Evolutionary conservation across 2,888 invertebrate species (phyloP), one percentile per base, ranked within the genome.

Genomic region (Chirona hameri): DNA sequence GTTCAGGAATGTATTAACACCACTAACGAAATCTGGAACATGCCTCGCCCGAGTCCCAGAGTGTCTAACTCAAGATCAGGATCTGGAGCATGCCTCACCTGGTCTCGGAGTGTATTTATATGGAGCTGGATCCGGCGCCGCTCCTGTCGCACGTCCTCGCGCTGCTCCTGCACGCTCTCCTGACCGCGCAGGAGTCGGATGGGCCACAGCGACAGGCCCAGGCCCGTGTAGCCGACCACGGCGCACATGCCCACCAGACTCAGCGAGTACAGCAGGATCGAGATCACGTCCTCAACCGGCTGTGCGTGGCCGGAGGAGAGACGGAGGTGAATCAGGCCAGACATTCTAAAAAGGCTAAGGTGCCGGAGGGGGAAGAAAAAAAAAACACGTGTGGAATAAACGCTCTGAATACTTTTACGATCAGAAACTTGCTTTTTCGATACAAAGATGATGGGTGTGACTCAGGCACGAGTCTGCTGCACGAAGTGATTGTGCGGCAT

Each of bases 121-220:
- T 85, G 85, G 24, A 85, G 85, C 60, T 85, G 83, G 10, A 85
- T 86, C 12, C 86, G 86, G 24, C 85, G 82, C 81, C 86, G 86
- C 76, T 85, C 84, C 12, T 86, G 84, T 79, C 85, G 86, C 0
- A 88, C 86, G 29, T 85, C 85, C 81, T 86, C 83, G 46, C 85
- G 84, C 84, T 88, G 88, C 80, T 84, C 83, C 82, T 85, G 85
- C 7, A 86, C 87, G 85, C 87, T 87, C 57, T 86, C 85, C 52
- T 86, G 84, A 9, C 89, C 89, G 83, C 87, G 86, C 52, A 89
- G 87, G 60, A 89, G 85, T 55, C 86, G 87, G 82, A 88, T 86
- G 3, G 89, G 89, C 85, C 87, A 86, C 1, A 87, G 87, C 57
- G 88, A 87, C 86, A 89, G 87, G 14, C 89, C 89, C 86, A 87